A percentile compares a stretch with the other conserved stretches of the same genome.
These are phyloP conservation scores for Dioctria linearis DNA, from an alignment of 2,888 invertebrate species.

Conservation along the genomic window DNA sequence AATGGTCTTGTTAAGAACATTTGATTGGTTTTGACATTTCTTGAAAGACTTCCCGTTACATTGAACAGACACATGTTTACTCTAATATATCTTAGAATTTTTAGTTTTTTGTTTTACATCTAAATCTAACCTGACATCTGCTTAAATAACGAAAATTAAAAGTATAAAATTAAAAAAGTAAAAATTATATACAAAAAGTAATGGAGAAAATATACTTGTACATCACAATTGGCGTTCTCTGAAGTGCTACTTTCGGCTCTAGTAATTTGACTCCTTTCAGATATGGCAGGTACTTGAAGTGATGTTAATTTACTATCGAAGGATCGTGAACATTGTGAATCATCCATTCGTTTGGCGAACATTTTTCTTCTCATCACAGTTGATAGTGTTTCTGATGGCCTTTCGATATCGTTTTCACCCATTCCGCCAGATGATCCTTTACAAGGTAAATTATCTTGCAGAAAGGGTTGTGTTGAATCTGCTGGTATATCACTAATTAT, in stretches of 20 bases:
- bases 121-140: too few relatives aligned
- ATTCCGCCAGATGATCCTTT: background rate
- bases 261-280: conserved; percentile 29
- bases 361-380: conserved; percentile 16
- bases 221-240: conserved; percentile 57
- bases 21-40: too few relatives aligned
- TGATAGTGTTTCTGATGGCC: background rate
- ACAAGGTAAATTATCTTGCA: background rate
- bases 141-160: too few relatives aligned
- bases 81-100: too few relatives aligned
- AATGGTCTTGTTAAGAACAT: too few relatives aligned
- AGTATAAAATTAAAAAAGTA: conserved; percentile 5
- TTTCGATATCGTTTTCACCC: background rate
- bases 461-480: background rate
- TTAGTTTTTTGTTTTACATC: too few relatives aligned
- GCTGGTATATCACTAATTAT: conserved; percentile 7
- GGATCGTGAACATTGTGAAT: conserved; percentile 11
- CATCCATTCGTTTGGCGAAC: conserved; percentile 13
- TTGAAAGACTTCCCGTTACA: too few relatives aligned
- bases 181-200: background rate
- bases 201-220: conserved; percentile 46
- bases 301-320: background rate
- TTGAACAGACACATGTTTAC: too few relatives aligned
- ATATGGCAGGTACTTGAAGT: background rate
- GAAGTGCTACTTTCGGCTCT: conserved; percentile 38